Conservation (phyloP, 2,113 vertebrate genomes). For the Pimephales promelas region DNA sequence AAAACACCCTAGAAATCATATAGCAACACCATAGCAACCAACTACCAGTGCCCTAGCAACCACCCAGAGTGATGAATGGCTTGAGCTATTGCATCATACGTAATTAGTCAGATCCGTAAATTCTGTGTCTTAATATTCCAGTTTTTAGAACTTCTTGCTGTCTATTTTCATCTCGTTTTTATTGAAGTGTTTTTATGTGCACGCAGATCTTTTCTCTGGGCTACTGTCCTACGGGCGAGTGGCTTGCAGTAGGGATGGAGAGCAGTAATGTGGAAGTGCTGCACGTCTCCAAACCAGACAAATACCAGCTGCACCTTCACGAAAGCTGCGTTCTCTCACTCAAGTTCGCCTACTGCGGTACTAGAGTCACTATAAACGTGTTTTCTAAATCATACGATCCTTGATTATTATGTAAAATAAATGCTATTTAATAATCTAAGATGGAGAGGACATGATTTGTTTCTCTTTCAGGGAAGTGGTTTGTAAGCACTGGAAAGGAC, state of each 20-base stretch:
- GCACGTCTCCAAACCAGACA: constrained; percentile 93
- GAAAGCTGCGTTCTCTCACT: constrained; percentile 98
- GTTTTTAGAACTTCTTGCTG: neutral
- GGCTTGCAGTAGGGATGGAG: constrained; percentile 95
- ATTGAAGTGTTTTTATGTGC: constrained; percentile 17
- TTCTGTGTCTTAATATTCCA: neutral
- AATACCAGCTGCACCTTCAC: constrained; percentile 96
- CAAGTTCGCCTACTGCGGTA: constrained; percentile 96
- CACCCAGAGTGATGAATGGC: neutral
- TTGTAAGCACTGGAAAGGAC: constrained; percentile 97
- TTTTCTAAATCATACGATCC: neutral
- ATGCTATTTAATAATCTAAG: neutral
- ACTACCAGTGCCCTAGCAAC: neutral
- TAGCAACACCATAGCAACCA: neutral
- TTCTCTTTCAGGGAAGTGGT: constrained; percentile 87
- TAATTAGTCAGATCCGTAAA: neutral
- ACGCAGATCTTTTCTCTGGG: constrained; percentile 90
- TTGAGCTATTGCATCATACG: neutral
- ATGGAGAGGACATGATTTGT: neutral
- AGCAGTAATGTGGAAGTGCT: constrained; percentile 96
- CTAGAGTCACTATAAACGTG: constrained; percentile 39
- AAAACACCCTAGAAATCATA: neutral
- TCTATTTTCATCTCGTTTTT: neutral
- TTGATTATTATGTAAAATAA: neutral
- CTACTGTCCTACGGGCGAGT: constrained; percentile 95